Evolutionary conservation across 2,797 vertebrate species (phyloP).

Genomic region (Ibycter americanus): DNA sequence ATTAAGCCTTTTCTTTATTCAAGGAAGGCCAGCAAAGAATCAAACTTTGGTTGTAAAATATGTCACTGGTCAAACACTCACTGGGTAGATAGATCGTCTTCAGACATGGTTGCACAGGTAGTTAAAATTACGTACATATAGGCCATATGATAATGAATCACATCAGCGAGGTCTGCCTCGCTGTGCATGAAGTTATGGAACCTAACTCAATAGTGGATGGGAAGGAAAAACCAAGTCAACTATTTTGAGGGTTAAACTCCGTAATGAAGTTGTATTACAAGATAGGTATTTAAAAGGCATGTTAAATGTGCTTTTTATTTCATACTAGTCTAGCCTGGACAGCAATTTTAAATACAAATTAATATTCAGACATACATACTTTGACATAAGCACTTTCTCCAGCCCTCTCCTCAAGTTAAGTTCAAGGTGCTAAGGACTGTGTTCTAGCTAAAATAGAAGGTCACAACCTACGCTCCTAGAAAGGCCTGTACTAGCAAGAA

Average conservation of each 20-base stretch:
- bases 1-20: neutral
- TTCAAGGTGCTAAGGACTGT: neutral
- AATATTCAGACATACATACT: neutral
- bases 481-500: neutral
- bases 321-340: neutral
- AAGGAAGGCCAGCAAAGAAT: neutral
- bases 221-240: neutral
- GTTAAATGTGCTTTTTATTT: neutral
- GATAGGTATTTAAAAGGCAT: neutral
- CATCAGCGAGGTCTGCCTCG: neutral
- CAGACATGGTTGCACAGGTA: neutral
- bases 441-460: neutral
- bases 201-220: neutral
- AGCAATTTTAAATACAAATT: neutral
- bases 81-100: neutral
- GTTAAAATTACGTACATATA: neutral
- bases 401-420: neutral
- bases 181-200: neutral
- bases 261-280: neutral
- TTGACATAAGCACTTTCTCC: neutral
- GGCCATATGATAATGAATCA: neutral
- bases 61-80: neutral
- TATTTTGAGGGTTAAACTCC: neutral
- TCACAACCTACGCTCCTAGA: neutral
- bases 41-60: neutral